Base-by-base conservation (phyloP, 1,140 invertebrate genomes). In the Trissolcus basalis region DNA sequence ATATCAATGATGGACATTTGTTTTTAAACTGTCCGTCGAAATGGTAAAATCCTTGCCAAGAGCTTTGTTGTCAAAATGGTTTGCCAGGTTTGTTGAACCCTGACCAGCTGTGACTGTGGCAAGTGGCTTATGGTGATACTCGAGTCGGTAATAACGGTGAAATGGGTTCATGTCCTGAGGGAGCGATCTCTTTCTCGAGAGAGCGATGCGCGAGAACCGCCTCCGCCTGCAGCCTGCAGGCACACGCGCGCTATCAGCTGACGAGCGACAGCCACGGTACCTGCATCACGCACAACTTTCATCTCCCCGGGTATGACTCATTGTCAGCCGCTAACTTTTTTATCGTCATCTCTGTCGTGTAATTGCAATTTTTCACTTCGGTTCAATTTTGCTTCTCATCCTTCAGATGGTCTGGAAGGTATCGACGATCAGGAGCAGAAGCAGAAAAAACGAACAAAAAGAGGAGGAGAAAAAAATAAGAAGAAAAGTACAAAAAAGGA, bases 91-190 rank as follows among this genome's bases (percentile, higher is more conserved):
- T 77, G 61, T 77, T 77, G 55, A 77, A 63, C 74, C 63, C 58
- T 71, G 61, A 54, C 55, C 67, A 71, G 61, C 74, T 77, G 74
- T 43, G 74, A 77, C 51, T 63, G 56, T 49, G 65, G 48, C 32
- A 51, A 56, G 68, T 69, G 48, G 13, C 51, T 47, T 64, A 47
- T 44, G 73, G 56, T 54, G 72, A 44, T 67, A 70, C 49, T 51
- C 63, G 55, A 54, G 56, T 48, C 41, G 47, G 69, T 78, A 81
- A 82, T 83, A 84, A 85, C 80, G 77, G 74, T 77, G 77, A 81
- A 84, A 85, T 83, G 77, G 76, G 71, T 83, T 83, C 75, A 59
- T 80, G 58, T 73, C 82, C 80, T 58, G 73, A 56, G 81, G 80
- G 69, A 60, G 58, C 49, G 45, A 14, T 73, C 49, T 61, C 59